These are phyloP conservation scores for Chironomus riparius DNA, from an alignment of 2,888 invertebrate genomes.

Conservation along the genomic window DNA sequence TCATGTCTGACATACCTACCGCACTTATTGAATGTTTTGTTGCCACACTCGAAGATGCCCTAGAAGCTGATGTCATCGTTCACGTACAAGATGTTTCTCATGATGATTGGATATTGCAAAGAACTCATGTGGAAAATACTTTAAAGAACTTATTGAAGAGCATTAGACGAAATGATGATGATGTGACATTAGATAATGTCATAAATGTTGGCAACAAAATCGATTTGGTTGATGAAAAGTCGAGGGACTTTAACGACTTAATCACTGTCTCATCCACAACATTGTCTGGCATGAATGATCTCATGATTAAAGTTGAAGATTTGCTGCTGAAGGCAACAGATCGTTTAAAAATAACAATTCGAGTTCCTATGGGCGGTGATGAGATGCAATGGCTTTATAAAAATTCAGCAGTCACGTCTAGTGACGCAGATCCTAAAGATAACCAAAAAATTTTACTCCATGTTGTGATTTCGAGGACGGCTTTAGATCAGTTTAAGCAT, in stretches of 20 bases:
- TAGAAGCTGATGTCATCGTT: conserved; percentile 65
- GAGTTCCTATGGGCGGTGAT: conserved; percentile 50
- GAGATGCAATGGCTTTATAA: conserved; percentile 56
- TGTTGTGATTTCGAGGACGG: conserved; percentile 48
- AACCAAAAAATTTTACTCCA: conserved; percentile 48
- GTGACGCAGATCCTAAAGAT: conserved; percentile 45
- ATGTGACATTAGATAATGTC: conserved; percentile 45
- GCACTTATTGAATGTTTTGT: conserved; percentile 67
- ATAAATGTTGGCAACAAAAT: conserved; percentile 68
- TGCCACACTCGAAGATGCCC: conserved; percentile 72
- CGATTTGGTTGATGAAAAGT: conserved; percentile 45
- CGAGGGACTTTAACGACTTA: conserved; percentile 31
- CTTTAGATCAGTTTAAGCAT: conserved; percentile 49
- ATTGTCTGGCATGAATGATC: conserved; percentile 37
- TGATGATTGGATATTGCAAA: conserved; percentile 58
- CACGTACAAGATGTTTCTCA: conserved; percentile 73
- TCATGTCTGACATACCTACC: conserved; percentile 75
- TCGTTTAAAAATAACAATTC: conserved; percentile 46
- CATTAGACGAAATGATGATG: conserved; percentile 34
- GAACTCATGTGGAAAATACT: conserved; percentile 57
- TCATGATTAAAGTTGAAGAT: conserved; percentile 36
- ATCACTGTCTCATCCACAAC: conserved; percentile 46
- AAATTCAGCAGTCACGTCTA: conserved; percentile 50
- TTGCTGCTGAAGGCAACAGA: conserved; percentile 47
- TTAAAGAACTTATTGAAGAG: conserved; percentile 44